Evolutionary conservation across 2,113 vertebrate genomes (phyloP).

Genomic region (Odontophorus gujanensis): DNA sequence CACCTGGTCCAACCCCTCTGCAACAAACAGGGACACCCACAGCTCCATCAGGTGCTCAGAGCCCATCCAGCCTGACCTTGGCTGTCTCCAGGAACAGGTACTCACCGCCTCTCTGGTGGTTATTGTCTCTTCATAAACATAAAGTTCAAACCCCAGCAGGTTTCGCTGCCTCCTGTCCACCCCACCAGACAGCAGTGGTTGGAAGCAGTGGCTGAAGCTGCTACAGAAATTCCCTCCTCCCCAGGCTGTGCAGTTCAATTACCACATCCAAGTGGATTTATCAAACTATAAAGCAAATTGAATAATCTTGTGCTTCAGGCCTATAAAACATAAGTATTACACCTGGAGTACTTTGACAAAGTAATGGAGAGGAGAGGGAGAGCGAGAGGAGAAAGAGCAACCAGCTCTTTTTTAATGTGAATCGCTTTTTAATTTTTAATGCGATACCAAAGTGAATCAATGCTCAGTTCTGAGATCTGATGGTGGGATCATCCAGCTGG

Average conservation of each 20-base stretch:
- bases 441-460: neutral
- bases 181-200: rapidly evolving
- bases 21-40: too few species aligned
- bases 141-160: neutral
- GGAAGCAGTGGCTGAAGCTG: constrained; percentile 6
- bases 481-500: neutral
- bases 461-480: rapidly evolving
- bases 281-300: constrained; percentile 75
- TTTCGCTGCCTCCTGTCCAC: neutral
- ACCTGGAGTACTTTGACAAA: constrained; percentile 63
- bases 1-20: too few species aligned
- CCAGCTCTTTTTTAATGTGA: neutral
- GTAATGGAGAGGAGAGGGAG: constrained; percentile 31
- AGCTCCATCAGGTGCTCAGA: too few species aligned
- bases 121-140: neutral
- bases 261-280: constrained; percentile 66
- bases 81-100: too few species aligned
- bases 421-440: neutral
- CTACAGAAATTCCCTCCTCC: constrained; percentile 21
- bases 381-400: neutral
- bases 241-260: constrained; percentile 56
- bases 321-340: constrained; percentile 67
- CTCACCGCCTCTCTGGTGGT: too few species aligned
- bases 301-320: constrained; percentile 68
- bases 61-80: too few species aligned